Conservation (phyloP, 1,140 invertebrate species). For the Asbolus verrucosus region DNA sequence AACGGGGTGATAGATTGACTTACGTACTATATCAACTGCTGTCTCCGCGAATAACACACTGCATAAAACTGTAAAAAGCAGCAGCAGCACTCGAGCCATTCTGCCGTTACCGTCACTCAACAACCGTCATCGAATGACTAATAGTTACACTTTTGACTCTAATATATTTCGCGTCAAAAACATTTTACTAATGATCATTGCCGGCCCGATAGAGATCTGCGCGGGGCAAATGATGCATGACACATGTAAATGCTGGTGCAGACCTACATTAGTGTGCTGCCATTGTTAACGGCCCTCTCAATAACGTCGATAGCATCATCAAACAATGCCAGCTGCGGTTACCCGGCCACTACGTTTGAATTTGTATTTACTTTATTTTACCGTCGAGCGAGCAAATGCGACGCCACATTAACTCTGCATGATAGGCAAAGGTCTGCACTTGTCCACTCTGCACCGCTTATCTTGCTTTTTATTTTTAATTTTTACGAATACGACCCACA, state of each 20-base stretch:
- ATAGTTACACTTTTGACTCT: conserved; percentile 55
- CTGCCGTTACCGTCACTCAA: conserved; percentile 50
- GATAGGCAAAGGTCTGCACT: not conserved
- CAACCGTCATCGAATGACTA: conserved; percentile 58
- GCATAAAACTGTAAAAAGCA: conserved; percentile 55
- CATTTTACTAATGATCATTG: conserved; percentile 60
- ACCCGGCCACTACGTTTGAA: conserved; percentile 56
- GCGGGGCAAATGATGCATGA: conserved; percentile 57
- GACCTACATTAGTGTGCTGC: conserved; percentile 52
- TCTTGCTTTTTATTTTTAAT: conserved; percentile 25
- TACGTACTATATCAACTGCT: conserved; percentile 57
- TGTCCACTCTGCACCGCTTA: conserved; percentile 8
- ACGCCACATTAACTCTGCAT: conserved; percentile 48
- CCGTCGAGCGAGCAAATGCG: conserved; percentile 53
- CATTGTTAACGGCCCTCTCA: conserved; percentile 60
- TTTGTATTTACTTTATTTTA: conserved; percentile 60
- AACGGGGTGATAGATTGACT: conserved; percentile 57
- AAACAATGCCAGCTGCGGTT: conserved; percentile 62
- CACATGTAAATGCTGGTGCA: conserved; percentile 56
- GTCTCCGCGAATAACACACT: conserved; percentile 51
- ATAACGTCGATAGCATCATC: conserved; percentile 61
- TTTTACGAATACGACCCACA: conserved; percentile 11
- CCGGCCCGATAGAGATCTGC: conserved; percentile 50
- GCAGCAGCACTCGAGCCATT: conserved; percentile 49
- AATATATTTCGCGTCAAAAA: conserved; percentile 60